Evolutionary conservation across 2,888 invertebrate species (phyloP).

Genomic region (Nudaria mundana): DNA sequence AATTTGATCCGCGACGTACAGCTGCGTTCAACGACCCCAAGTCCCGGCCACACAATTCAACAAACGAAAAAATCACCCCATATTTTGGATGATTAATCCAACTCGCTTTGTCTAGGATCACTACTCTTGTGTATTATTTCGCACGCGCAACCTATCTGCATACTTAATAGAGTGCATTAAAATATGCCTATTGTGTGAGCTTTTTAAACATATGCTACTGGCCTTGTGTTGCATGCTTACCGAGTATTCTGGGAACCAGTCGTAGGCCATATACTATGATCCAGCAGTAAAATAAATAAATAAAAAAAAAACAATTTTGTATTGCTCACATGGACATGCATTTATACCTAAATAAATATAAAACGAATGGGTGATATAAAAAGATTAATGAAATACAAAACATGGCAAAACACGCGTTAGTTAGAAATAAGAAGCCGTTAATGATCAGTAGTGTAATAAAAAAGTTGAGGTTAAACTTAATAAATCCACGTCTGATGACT

Average conservation of each 20-base stretch:
- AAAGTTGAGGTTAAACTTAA: too few relatives aligned
- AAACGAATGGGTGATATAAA: too few relatives aligned
- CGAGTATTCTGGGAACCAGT: slow-evolving; percentile 44
- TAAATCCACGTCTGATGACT: too few relatives aligned
- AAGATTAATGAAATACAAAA: too few relatives aligned
- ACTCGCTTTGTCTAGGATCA: slow-evolving; percentile 63
- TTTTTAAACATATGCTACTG: slow-evolving; percentile 23
- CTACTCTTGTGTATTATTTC: slow-evolving; percentile 54
- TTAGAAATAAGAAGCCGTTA: too few relatives aligned
- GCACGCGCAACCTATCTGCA: slow-evolving; percentile 63
- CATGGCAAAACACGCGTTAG: too few relatives aligned
- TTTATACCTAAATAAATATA: too few relatives aligned
- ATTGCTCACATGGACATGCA: too few relatives aligned
- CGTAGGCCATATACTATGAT: too few relatives aligned
- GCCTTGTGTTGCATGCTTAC: slow-evolving; percentile 25
- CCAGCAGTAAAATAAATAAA: too few relatives aligned
- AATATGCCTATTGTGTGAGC: slow-evolving; percentile 50
- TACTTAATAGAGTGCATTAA: slow-evolving; percentile 54
- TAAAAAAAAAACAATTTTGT: too few relatives aligned
- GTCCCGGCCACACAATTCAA: slow-evolving; percentile 34
- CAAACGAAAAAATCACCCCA: slow-evolving; percentile 52
- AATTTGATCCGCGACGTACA: slow-evolving; percentile 74
- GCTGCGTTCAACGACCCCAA: slow-evolving; percentile 71
- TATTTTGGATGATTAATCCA: slow-evolving; percentile 70
- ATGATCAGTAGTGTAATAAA: too few relatives aligned